Evolutionary conservation across 2,797 vertebrate genomes (phyloP), one percentile per base, ranked within the genome.

Genomic region (Cephalopachus bancanus): DNA sequence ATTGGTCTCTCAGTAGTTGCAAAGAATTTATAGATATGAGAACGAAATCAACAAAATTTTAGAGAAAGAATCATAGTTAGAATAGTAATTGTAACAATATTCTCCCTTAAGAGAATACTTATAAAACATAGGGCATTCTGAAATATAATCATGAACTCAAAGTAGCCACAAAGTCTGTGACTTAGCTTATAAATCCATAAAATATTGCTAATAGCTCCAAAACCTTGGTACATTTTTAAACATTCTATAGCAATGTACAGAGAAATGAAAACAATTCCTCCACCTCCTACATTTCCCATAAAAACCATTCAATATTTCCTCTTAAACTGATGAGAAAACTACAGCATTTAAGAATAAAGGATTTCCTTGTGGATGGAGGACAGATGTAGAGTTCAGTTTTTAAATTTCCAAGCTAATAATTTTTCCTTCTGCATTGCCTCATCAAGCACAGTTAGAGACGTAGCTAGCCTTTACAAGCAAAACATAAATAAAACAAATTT

Each of bases 311-410:
- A 44, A 55, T 86, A 79, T 81, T 93, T 78, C 53, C 64, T 95
- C 26, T 72, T 94, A 79, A 69, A 83, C 22, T 69, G 22, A 79
- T 81, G 49, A 96, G 62, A 85, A 95, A 96, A 88, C 17, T 2
- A 83, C 14, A 75, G 49, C 59, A 71, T 44, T 93, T 84, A 49
- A 37, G 49, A 88, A 87, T 74, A 60, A 86, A 91, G 12, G 49
- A 91, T 89, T 83, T 95, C n/a, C 37, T 93, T 83, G 65, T 57
- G 24, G 33, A 71, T 15, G 44, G 20, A 76, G 7, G 33, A 91
- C 55, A 89, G 37, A 94, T 72, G 12, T 64, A 96, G 81, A 94
- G 69, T 90, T 87, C 26, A 72, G 44, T 85, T 89, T 96, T 92
- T 83, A 87, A 89, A 91, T 94, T 91, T 94, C 57, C 60, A 95